Evolutionary conservation across 1,140 invertebrate species (phyloP).

Genomic region (Caenorhabditis brenneri): DNA sequence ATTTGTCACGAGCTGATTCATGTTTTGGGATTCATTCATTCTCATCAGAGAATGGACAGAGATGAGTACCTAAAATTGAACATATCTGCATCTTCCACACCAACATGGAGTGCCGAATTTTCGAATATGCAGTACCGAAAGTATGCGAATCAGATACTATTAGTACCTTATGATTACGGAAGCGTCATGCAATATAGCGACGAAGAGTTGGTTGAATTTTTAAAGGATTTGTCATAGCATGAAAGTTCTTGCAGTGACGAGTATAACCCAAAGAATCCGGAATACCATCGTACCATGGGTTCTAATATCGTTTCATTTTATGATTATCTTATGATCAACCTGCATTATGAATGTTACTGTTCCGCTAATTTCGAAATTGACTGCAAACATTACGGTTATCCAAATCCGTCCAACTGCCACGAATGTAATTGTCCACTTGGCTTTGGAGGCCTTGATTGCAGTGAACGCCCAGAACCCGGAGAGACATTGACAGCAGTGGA

Average conservation of each 20-base stretch:
- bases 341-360: neutral
- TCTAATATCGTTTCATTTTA: neutral
- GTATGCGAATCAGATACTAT: neutral
- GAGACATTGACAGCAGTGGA: neutral
- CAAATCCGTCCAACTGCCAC: neutral
- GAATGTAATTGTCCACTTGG: too few relatives aligned
- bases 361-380: neutral
- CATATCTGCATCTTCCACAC: neutral
- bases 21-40: slow-evolving; percentile 1
- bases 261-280: neutral
- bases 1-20: neutral
- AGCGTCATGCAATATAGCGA: neutral
- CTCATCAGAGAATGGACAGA: neutral
- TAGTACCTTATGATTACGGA: neutral
- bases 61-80: neutral
- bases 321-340: neutral
- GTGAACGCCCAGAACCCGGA: neutral
- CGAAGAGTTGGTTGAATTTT: neutral
- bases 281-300: neutral
- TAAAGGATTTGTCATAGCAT: neutral
- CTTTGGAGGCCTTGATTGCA: neutral
- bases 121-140: neutral
- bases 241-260: neutral
- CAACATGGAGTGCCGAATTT: too few relatives aligned
- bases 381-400: neutral